These are phyloP conservation scores for Argyra leucocephala DNA, from an alignment of 2,888 invertebrate species.

Conservation along the genomic window DNA sequence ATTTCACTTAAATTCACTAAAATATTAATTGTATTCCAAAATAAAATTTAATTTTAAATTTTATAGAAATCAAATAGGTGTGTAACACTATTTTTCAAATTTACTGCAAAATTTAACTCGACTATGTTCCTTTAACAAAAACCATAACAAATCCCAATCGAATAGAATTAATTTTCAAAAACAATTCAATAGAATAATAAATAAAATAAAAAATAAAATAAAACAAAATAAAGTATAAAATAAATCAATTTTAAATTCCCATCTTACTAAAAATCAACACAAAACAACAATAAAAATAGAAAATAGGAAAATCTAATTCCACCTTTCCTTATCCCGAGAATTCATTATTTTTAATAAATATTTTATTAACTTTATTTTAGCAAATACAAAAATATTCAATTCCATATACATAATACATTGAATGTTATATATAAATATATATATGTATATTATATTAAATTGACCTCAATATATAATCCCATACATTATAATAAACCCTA, in stretches of 20 bases:
- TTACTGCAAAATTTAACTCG: too few relatives aligned
- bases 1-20: too few relatives aligned
- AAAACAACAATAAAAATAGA: background rate
- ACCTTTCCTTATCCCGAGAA: background rate
- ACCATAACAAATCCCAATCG: too few relatives aligned
- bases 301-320: background rate
- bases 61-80: too few relatives aligned
- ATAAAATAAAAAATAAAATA: too few relatives aligned
- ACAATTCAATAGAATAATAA: too few relatives aligned
- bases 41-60: too few relatives aligned
- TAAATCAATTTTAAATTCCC: background rate
- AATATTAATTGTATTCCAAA: too few relatives aligned
- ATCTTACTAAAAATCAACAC: background rate
- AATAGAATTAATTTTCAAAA: too few relatives aligned
- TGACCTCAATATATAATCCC: background rate
- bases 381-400: background rate
- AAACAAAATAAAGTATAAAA: background rate
- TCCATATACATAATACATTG: background rate
- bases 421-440: background rate
- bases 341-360: background rate
- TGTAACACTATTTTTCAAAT: too few relatives aligned
- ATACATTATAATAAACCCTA: background rate
- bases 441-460: background rate
- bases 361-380: background rate
- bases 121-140: too few relatives aligned